These are phyloP conservation scores for Orthosia incerta DNA, from an alignment of 2,888 invertebrate genomes.

Conservation along the genomic window DNA sequence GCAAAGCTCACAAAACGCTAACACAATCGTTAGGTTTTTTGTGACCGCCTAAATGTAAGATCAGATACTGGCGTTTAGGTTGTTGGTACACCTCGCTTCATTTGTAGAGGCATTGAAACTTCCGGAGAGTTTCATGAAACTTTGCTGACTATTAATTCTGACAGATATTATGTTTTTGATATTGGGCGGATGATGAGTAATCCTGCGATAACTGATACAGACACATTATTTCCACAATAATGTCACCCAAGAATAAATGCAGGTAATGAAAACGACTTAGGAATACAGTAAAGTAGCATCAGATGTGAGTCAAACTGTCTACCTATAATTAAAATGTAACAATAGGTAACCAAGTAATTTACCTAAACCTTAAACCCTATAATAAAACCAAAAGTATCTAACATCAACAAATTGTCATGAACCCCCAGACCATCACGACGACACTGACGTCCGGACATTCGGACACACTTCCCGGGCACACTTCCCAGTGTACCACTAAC, in stretches of 20 bases:
- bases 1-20: slow-evolving; percentile 62
- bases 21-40: slow-evolving; percentile 73
- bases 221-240: no score
- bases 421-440: slow-evolving; percentile 19
- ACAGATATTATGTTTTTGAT: background rate
- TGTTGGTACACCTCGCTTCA: slow-evolving; percentile 50
- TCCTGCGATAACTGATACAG: no score
- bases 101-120: background rate
- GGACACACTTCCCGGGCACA: slow-evolving; percentile 59
- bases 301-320: background rate
- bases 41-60: slow-evolving; percentile 64
- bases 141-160: background rate
- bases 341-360: background rate
- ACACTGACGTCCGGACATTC: slow-evolving; percentile 42
- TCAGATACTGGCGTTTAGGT: slow-evolving; percentile 62
- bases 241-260: no score
- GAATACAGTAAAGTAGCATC: no score
- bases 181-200: no score
- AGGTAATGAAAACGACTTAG: no score
- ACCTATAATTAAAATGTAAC: background rate
- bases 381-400: slow-evolving; percentile 9
- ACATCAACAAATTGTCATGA: slow-evolving; percentile 23
- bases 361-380: background rate
- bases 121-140: background rate
- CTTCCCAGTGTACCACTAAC: slow-evolving; percentile 73